These are phyloP conservation scores for Patella depressa DNA, from an alignment of 2,888 invertebrate genomes.

Conservation along the genomic window DNA sequence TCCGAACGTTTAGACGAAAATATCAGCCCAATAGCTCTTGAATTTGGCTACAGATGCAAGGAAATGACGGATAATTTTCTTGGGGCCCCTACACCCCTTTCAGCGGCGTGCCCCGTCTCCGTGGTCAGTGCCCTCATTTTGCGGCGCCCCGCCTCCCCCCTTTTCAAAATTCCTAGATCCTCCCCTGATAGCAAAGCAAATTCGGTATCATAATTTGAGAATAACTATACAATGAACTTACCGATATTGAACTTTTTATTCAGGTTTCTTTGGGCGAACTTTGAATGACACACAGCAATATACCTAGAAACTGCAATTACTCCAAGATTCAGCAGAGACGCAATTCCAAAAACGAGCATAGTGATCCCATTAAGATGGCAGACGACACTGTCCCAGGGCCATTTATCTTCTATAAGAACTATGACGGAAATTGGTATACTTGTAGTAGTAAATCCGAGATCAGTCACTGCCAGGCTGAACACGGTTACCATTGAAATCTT, in stretches of 20 bases:
- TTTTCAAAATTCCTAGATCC: no score
- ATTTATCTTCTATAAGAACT: neutral
- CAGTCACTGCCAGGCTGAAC: neutral
- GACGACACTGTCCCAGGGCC: neutral
- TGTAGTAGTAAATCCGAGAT: neutral
- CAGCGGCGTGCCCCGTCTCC: no score
- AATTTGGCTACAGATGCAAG: no score
- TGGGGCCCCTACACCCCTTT: no score
- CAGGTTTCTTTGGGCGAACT: neutral
- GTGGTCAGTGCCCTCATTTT: no score
- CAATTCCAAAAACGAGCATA: slow-evolving; percentile 4
- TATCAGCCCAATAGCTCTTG: no score
- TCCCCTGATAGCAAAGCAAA: no score
- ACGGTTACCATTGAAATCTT: neutral
- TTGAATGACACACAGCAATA: neutral
- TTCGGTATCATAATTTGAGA: no score
- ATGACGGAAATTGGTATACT: neutral
- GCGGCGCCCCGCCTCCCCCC: no score
- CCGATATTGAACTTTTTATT: neutral
- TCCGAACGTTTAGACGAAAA: no score
- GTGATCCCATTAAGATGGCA: neutral
- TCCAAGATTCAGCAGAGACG: neutral
- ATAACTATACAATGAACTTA: neutral
- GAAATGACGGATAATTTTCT: no score
- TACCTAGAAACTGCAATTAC: neutral